Percentiles rank a stretch among this genome's conserved stretches.
Evolutionary conservation across 2,888 invertebrate species (phyloP).

Genomic region (Loripinus fragilis): DNA sequence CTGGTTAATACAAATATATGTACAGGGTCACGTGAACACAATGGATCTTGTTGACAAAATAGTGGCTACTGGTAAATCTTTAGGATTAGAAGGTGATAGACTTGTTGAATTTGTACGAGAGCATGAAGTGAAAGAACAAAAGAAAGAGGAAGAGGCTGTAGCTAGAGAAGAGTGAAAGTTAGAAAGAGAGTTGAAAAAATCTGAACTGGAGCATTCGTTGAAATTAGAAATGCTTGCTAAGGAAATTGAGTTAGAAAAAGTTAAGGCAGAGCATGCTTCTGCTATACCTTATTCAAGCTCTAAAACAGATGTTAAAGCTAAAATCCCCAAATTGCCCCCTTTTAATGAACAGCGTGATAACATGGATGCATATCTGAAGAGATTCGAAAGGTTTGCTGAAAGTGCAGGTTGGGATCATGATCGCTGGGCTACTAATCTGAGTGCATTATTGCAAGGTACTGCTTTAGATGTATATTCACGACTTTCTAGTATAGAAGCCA

Average conservation of each 20-base stretch:
- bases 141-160: too few species aligned
- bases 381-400: not conserved
- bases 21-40: too few species aligned
- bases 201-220: too few species aligned
- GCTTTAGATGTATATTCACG: conserved; percentile 21
- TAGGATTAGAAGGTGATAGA: too few species aligned
- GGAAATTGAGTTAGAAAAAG: conserved; percentile 1
- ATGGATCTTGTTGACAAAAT: too few species aligned
- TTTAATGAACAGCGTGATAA: conserved; percentile 12
- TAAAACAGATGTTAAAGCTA: not conserved
- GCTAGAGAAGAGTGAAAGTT: too few species aligned
- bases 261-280: not conserved
- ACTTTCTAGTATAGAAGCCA: conserved; percentile 3
- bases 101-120: too few species aligned
- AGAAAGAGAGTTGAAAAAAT: too few species aligned
- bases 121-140: too few species aligned
- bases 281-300: not conserved
- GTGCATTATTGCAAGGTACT: conserved; percentile 26
- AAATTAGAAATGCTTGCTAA: not conserved
- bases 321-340: conserved; percentile 20
- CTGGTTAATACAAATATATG: too few species aligned
- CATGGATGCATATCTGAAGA: conserved; percentile 25
- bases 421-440: conserved; percentile 23
- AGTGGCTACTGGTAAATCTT: too few species aligned
- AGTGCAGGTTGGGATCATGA: conserved; percentile 21